Evolutionary conservation across 2,888 invertebrate species (phyloP), one percentile per base, ranked within the genome.

Genomic region (Myopa testacea): DNA sequence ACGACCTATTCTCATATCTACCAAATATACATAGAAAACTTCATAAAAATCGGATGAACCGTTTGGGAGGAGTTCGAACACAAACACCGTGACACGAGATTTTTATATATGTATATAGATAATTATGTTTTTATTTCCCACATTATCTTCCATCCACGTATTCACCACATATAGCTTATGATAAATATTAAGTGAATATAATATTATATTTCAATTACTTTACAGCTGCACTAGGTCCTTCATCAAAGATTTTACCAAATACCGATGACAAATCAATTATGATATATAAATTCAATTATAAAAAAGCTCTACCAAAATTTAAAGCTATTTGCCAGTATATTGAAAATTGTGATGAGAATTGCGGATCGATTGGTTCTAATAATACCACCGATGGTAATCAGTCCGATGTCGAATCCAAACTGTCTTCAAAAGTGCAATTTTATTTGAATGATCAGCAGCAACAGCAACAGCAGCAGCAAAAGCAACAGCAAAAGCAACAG

Each of bases 291-390:
- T 76, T 65, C 38, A 71, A 52, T 37, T 60, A 34, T 14, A 60
- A 70, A 14, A 75, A 75, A 52, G 69, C 77, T 26, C 78, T 84
- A 71, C 84, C 84, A 0, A 85, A 85, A 79, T 84, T 85, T 67
- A 86, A 85, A 80, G 84, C 85, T 67, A 84, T 85, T 60, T 85
- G 85, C 63, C 83, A 85, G 75, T 86, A 85, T 73, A 85, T 85
- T 77, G 86, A 85, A 73, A 83, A 83, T 69, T 84, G 82, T 50
- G 86, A 85, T 63, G 84, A 84, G 16, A 81, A 79, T 16, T 26
- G 26, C 80, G 69, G 58, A 4, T 69, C 75, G 10, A 60, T 69
- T 60, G 75, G 75, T 50, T 75, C 69, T 16, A 75, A 68, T 26
- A 75, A 75, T n/a, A 75, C 75, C 4, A 69, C 65, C 19, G 70